These are phyloP conservation scores for Alaudala cheleensis DNA, from an alignment of 2,113 vertebrate genomes.

Conservation along the genomic window DNA sequence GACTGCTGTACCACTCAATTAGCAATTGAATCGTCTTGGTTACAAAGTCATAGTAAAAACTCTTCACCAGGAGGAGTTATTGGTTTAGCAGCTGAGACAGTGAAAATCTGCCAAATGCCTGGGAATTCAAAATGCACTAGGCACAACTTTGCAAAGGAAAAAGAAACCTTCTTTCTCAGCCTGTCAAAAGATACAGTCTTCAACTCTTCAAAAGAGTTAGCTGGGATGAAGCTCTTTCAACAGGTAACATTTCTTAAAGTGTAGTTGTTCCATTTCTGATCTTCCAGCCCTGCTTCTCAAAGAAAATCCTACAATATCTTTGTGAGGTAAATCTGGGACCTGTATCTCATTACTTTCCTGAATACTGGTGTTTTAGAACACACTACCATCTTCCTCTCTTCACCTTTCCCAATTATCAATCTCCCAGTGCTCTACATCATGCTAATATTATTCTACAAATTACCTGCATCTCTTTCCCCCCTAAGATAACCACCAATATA, in stretches of 20 bases:
- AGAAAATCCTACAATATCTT: not conserved
- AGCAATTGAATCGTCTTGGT: not conserved
- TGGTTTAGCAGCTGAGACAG: not conserved
- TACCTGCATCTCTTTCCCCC: not conserved
- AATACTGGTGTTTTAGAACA: not conserved
- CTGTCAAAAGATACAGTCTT: not conserved
- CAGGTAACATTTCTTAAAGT: not conserved
- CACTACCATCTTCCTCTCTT: not conserved
- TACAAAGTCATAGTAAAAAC: not conserved
- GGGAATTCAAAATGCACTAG: constrained; percentile 21
- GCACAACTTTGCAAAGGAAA: constrained; percentile 21
- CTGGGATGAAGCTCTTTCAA: not conserved
- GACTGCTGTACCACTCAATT: not conserved
- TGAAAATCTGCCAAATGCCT: constrained; percentile 7
- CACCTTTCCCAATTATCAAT: not conserved
- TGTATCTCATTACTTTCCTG: not conserved
- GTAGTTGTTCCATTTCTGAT: not conserved
- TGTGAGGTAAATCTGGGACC: not conserved
- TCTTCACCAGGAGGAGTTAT: not conserved
- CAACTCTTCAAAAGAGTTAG: not conserved
- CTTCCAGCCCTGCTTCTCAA: not conserved
- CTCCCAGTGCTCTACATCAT: not conserved
- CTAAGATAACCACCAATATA: not conserved
- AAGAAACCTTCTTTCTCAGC: not conserved
- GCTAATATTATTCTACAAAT: not conserved